Percentiles rank a stretch among this genome's conserved stretches.
phyloP scores from a whole-genome alignment of 2,113 vertebrate genomes.

The Ornithorhynchus anatinus region DNA sequence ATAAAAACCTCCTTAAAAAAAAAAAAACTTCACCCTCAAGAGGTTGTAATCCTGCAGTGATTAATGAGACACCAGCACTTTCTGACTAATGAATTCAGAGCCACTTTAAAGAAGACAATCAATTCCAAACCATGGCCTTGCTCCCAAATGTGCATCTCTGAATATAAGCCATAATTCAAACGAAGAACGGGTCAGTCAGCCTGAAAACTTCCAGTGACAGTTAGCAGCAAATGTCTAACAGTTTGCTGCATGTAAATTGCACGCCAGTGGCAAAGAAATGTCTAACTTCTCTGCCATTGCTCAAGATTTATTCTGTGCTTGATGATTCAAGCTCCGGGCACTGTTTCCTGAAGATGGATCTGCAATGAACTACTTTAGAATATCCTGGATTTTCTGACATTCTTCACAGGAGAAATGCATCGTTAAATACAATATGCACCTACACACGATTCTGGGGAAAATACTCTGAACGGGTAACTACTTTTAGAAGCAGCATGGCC shows the following conservation, averaged over 20 bases:
- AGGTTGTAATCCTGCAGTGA: too few species aligned
- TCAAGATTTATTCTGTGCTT: slow-evolving; percentile 14
- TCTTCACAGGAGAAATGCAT: slow-evolving; percentile 30
- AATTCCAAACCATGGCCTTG: background rate
- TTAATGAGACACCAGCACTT: too few species aligned
- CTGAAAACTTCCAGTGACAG: slow-evolving; percentile 11
- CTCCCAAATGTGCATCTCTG: background rate
- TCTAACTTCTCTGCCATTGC: background rate
- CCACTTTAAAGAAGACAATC: background rate
- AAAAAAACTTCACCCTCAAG: too few species aligned
- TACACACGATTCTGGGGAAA: too few species aligned
- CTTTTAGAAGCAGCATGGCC: too few species aligned
- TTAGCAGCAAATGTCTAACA: background rate
- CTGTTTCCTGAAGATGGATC: slow-evolving; percentile 1
- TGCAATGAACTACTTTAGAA: slow-evolving; percentile 50
- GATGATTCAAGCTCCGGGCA: background rate
- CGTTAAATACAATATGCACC: slow-evolving; percentile 5
- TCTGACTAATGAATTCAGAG: too few species aligned
- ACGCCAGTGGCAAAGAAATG: background rate
- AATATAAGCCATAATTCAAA: background rate
- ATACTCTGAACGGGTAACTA: too few species aligned
- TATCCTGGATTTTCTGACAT: slow-evolving; percentile 12
- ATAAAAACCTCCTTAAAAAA: too few species aligned
- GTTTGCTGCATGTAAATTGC: slow-evolving; percentile 15
- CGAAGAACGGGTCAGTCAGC: slow-evolving; percentile 20